Percentiles rank a stretch among this genome's conserved stretches.
Evolutionary conservation across 2,888 invertebrate species (phyloP).

Genomic region (Metellina segmentata): DNA sequence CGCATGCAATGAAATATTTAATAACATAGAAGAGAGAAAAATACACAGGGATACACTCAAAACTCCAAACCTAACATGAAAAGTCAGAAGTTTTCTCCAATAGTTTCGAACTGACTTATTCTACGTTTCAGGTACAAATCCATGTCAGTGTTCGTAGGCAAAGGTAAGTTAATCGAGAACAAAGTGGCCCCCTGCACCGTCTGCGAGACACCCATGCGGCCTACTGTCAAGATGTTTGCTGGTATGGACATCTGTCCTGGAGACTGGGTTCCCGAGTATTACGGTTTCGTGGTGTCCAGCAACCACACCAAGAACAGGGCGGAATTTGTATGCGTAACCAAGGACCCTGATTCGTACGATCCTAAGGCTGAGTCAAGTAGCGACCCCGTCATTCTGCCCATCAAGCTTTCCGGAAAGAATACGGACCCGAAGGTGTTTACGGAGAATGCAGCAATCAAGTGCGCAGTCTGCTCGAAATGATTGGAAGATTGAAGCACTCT

Average conservation of each 20-base stretch:
- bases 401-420: background rate
- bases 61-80: too few species aligned
- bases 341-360: slow-evolving; percentile 27
- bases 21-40: too few species aligned
- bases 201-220: slow-evolving; percentile 29
- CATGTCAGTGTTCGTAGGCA: slow-evolving; percentile 31
- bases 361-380: background rate
- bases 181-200: slow-evolving; percentile 42
- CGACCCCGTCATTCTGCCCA: background rate
- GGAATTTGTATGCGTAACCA: slow-evolving; percentile 17
- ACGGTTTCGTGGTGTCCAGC: slow-evolving; percentile 23
- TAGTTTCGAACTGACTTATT: background rate
- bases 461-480: background rate
- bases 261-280: slow-evolving; percentile 47
- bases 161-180: slow-evolving; percentile 4
- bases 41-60: too few species aligned
- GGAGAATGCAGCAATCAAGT: background rate
- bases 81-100: background rate
- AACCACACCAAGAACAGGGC: background rate
- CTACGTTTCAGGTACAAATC: slow-evolving; percentile 18
- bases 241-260: slow-evolving; percentile 10
- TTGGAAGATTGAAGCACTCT: background rate
- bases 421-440: background rate
- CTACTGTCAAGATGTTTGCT: slow-evolving; percentile 15
- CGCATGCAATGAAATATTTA: too few species aligned